These are phyloP conservation scores for Flexamia atlantica DNA, from an alignment of 2,888 invertebrate genomes.

Conservation along the genomic window DNA sequence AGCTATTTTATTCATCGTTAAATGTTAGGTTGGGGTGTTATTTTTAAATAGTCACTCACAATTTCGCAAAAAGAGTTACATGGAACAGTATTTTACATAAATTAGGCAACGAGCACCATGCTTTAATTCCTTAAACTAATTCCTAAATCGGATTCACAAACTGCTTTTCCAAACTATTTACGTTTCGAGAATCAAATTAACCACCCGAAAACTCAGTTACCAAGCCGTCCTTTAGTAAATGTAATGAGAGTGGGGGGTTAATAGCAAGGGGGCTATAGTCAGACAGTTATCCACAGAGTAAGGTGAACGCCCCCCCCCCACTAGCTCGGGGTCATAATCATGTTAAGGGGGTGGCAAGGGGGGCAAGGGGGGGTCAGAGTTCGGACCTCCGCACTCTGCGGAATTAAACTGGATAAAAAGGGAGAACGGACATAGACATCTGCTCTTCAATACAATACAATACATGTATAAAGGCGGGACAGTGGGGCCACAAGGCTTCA, in stretches of 20 bases:
- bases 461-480: slow-evolving; percentile 6
- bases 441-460: slow-evolving; percentile 39
- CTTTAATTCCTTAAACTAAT: too few species aligned
- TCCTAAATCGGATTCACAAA: too few species aligned
- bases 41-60: too few species aligned
- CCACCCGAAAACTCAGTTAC: slow-evolving; percentile 34
- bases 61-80: too few species aligned
- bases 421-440: slow-evolving; percentile 43
- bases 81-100: too few species aligned
- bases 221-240: slow-evolving; percentile 39
- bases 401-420: slow-evolving; percentile 58
- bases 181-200: slow-evolving; percentile 10
- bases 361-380: slow-evolving; percentile 43
- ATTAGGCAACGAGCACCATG: too few species aligned
- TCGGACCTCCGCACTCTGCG: slow-evolving; percentile 50
- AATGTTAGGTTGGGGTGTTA: too few species aligned
- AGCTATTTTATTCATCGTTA: too few species aligned
- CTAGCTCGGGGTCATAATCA: slow-evolving; percentile 28
- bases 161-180: not conserved
- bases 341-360: slow-evolving; percentile 29
- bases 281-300: not conserved
- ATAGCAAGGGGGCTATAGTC: not conserved
- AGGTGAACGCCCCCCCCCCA: not conserved
- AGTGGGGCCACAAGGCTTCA: slow-evolving; percentile 28
- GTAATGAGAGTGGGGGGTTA: slow-evolving; percentile 35